These are phyloP conservation scores for Sarcophaga bullata DNA, from an alignment of 1,140 invertebrate genomes.

Conservation along the genomic window DNA sequence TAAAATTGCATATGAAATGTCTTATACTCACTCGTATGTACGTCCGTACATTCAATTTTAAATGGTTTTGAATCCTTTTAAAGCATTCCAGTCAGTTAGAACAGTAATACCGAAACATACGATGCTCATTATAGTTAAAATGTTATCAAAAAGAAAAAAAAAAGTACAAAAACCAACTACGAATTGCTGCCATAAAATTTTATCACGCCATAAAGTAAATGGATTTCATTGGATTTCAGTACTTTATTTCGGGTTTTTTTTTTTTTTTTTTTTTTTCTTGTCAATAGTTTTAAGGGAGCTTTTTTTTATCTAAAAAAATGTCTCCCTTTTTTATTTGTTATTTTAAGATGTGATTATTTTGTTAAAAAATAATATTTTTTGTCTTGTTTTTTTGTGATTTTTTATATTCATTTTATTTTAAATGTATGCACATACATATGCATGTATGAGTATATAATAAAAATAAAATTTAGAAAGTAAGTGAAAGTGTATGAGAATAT, in stretches of 20 bases:
- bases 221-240: too few species aligned
- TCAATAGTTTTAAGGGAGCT: neutral
- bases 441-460: too few species aligned
- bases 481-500: neutral
- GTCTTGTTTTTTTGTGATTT: neutral
- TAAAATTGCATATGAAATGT: too few species aligned
- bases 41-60: too few species aligned
- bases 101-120: too few species aligned
- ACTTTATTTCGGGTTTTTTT: too few species aligned
- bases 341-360: constrained; percentile 24
- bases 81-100: neutral
- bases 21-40: too few species aligned
- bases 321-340: constrained; percentile 19
- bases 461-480: neutral
- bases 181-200: constrained; percentile 64
- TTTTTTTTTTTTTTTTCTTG: neutral
- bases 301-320: neutral
- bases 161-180: constrained; percentile 61
- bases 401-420: neutral
- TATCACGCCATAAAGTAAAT: constrained; percentile 64
- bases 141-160: neutral
- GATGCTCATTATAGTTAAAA: neutral
- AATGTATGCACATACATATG: neutral
- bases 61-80: constrained; percentile 20
- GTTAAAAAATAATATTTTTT: constrained; percentile 31